phyloP scores from a whole-genome alignment of 2,888 invertebrate genomes.

The Machimus rusticus region DNA sequence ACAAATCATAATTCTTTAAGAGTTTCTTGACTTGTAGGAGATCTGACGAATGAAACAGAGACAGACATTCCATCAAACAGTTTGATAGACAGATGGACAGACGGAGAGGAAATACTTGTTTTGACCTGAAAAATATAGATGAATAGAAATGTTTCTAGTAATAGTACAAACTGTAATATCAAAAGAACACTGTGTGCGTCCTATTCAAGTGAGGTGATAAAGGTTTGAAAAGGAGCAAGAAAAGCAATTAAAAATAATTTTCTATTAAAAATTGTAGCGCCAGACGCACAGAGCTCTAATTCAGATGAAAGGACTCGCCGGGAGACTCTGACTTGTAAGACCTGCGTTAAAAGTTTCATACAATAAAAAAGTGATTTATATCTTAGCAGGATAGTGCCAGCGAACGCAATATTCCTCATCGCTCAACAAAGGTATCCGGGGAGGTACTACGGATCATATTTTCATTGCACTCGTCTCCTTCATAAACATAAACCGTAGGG shows the following conservation, averaged over 20 bases:
- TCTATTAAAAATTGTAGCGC: neutral
- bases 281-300: neutral
- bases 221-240: neutral
- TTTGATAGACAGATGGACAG: neutral
- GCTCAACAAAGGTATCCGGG: constrained; percentile 7
- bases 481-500: constrained; percentile 29
- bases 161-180: neutral
- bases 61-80: neutral
- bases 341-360: neutral
- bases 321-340: neutral
- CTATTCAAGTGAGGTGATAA: neutral
- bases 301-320: neutral
- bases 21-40: neutral
- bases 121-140: neutral
- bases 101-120: neutral
- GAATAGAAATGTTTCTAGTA: neutral
- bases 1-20: neutral
- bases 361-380: constrained; percentile 4
- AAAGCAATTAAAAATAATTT: neutral
- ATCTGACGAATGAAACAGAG: neutral
- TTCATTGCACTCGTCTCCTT: constrained; percentile 26
- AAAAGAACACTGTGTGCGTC: neutral
- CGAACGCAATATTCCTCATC: constrained; percentile 17
- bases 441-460: neutral
- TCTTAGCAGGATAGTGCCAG: neutral